These are phyloP conservation scores for Drosophila gunungcola DNA, from an alignment of 1,140 invertebrate genomes.

Conservation along the genomic window DNA sequence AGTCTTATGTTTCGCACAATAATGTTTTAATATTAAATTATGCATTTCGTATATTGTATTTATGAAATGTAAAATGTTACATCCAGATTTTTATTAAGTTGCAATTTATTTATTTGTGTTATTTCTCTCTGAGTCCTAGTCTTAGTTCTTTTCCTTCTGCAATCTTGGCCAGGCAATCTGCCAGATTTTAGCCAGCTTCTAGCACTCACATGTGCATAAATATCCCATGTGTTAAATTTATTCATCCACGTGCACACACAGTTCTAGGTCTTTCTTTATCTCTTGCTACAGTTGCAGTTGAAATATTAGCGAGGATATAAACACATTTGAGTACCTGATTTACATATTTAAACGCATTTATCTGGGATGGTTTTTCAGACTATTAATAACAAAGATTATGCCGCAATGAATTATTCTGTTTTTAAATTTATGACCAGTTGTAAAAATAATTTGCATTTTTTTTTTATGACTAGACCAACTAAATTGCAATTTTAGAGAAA, in stretches of 20 bases:
- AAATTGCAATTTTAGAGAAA: too few species aligned
- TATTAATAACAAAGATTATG: background rate
- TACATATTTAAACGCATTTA: conserved; percentile 1
- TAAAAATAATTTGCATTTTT: background rate
- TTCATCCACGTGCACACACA: conserved; percentile 56
- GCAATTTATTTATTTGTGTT: too few species aligned
- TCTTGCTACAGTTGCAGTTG: conserved; percentile 17
- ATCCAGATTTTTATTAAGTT: too few species aligned
- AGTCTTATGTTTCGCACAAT: too few species aligned
- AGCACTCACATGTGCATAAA: conserved; percentile 25
- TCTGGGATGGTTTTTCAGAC: background rate
- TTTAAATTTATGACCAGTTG: background rate
- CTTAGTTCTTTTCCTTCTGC: conserved; percentile 22
- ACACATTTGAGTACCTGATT: background rate
- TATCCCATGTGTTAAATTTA: conserved; percentile 59
- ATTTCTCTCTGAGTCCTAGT: conserved; percentile 2
- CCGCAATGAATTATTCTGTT: background rate
- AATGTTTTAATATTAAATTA: too few species aligned
- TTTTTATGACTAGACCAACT: too few species aligned
- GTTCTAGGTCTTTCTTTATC: conserved; percentile 9
- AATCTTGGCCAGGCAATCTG: conserved; percentile 68
- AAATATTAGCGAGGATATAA: conserved; percentile 3
- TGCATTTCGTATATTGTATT: too few species aligned
- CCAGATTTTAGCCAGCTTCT: conserved; percentile 61
- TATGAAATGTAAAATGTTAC: too few species aligned